Conservation (phyloP, 2,113 vertebrate genomes). For the Austrofundulus limnaeus region DNA sequence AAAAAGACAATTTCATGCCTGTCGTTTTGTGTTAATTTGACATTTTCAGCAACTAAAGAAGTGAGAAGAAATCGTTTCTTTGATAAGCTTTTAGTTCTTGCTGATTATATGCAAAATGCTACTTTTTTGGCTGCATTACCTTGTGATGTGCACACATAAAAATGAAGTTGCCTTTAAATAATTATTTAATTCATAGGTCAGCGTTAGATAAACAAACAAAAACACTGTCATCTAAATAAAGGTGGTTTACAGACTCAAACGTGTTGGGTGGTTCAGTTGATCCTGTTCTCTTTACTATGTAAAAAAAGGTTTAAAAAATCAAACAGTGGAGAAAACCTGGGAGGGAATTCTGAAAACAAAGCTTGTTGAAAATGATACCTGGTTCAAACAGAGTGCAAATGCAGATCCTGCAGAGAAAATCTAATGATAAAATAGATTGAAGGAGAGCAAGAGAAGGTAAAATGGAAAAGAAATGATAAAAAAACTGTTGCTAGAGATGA, state of each 20-base stretch:
- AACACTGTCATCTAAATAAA: neutral
- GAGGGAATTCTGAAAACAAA: constrained; percentile 1
- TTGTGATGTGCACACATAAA: neutral
- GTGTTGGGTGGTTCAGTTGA: neutral
- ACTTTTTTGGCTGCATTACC: neutral
- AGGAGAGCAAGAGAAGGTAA: neutral
- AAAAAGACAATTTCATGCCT: neutral
- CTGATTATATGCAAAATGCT: too few relatives aligned
- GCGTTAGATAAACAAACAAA: neutral
- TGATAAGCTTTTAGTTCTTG: neutral
- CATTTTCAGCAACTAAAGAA: neutral
- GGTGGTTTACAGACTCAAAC: neutral
- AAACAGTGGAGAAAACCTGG: neutral
- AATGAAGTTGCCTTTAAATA: neutral
- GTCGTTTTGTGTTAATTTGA: neutral
- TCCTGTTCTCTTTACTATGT: neutral
- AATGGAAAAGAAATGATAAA: neutral
- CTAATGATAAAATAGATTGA: constrained; percentile 12
- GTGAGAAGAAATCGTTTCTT: neutral
- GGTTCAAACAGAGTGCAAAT: neutral
- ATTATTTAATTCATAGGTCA: neutral
- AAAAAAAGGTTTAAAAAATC: neutral
- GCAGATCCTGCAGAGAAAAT: constrained; percentile 6
- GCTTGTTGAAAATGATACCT: neutral
- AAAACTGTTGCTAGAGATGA: constrained; percentile 28